These are phyloP conservation scores for Phodopus roborovskii DNA, from an alignment of 2,113 vertebrate genomes.

Conservation along the genomic window DNA sequence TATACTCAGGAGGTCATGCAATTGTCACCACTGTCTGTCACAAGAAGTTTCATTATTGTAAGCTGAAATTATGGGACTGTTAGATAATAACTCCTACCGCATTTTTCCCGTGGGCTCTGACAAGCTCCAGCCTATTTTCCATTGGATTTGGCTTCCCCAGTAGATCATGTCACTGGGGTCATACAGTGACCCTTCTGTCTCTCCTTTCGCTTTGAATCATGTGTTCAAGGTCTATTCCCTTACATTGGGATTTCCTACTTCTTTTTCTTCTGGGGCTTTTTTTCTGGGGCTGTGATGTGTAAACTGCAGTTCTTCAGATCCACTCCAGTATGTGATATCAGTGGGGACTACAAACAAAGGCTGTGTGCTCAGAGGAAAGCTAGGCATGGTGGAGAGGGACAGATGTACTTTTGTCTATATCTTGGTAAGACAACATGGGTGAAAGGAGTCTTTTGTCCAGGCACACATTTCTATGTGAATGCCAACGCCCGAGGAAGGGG, in stretches of 20 bases:
- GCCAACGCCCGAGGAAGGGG: background rate
- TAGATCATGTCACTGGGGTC: background rate
- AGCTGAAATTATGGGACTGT: background rate
- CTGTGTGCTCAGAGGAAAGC: background rate
- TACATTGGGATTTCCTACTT: background rate
- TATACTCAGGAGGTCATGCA: background rate
- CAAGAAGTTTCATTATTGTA: background rate
- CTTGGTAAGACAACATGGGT: background rate
- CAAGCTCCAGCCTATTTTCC: background rate
- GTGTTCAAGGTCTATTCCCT: background rate
- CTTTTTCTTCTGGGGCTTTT: background rate
- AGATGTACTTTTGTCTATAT: background rate
- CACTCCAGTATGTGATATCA: background rate
- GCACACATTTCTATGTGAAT: background rate
- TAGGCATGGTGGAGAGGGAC: no score
- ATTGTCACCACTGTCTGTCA: background rate
- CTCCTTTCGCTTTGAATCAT: background rate
- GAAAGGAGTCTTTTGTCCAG: background rate
- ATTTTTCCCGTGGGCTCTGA: background rate
- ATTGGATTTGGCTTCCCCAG: background rate
- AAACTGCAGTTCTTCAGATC: background rate
- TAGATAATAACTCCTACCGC: background rate
- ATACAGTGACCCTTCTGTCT: background rate
- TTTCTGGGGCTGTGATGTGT: rapidly evolving
- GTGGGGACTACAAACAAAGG: background rate